Conservation (phyloP, 2,888 invertebrate species). For the Drosophila mettleri region DNA sequence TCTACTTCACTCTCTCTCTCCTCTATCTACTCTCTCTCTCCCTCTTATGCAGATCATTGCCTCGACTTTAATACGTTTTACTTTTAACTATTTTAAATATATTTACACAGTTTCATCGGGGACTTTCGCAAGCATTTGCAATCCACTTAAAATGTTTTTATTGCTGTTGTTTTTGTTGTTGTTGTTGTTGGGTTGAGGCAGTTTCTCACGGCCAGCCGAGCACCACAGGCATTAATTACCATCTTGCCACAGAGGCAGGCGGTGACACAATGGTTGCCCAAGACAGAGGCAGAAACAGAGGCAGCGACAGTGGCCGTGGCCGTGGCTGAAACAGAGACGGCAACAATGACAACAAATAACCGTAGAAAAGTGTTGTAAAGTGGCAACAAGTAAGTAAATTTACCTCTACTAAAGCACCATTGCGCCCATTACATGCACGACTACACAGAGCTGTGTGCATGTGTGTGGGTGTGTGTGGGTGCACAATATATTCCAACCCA, state of each 20-base stretch:
- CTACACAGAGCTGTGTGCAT: neutral
- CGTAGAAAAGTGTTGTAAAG: constrained; percentile 25
- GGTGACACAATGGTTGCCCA: neutral
- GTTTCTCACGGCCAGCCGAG: constrained; percentile 18
- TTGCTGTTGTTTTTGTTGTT: neutral
- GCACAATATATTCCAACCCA: neutral
- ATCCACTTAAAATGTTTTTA: constrained; percentile 1
- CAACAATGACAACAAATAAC: constrained; percentile 8
- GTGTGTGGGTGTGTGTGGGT: neutral
- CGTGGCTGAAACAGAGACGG: neutral
- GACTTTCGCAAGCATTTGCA: neutral
- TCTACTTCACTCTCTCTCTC: no score
- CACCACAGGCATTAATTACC: constrained; percentile 18
- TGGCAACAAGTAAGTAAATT: constrained; percentile 38
- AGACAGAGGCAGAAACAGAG: neutral
- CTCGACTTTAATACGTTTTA: neutral
- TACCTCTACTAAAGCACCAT: constrained; percentile 8
- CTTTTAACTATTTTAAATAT: neutral
- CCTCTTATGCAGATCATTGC: neutral
- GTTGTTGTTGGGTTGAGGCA: neutral
- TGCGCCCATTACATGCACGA: constrained; percentile 8
- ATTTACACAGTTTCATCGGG: constrained; percentile 4
- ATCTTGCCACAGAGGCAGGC: constrained; percentile 11
- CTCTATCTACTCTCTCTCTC: neutral
- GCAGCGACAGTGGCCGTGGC: neutral